Evolutionary conservation across 2,113 vertebrate genomes (phyloP), one percentile per base, ranked within the genome.

Genomic region (Paralichthys olivaceus): DNA sequence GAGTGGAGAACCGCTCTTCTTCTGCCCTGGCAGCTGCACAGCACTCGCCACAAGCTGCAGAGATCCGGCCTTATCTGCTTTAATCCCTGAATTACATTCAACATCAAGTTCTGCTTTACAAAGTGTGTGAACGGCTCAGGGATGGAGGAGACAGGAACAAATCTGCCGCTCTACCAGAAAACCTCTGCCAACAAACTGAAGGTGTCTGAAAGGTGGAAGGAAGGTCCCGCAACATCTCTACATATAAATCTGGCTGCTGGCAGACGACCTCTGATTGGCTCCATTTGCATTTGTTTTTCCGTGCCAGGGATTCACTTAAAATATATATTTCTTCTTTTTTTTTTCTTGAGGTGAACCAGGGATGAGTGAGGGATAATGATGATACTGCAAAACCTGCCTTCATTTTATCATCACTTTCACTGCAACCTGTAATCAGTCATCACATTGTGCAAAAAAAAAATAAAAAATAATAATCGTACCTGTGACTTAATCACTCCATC

Each of bases 51-150:
- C 57, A 64, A 87, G 85, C 72, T 19, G 26, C 9, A 66, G 70
- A 84, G 89, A 87, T 88, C 76, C 56, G 25, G 65, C 63, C 67
- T n/a, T 83, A 72, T 91, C 69, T 80, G 25, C 61, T 83, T 67
- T 88, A 92, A 92, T 91, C 73, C 51, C 84, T 70, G 58, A 73
- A 77, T 91, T 84, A 70, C 63, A 79, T 45, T 86, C 72, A 72
- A 67, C 45, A 70, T 69, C 69, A 77, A 86, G 60, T 77, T 90
- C 75, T 71, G 71, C 76, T 54, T 32, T 70, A 56, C 85, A 77
- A 67, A 77, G 66, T 65, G 74, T 61, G 72, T 63, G 63, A 77
- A 64, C 51, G 71, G 25, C 47, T 64, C 57, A 56, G 64, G 13
- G 47, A 75, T 26, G 23, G 68, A 66, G 51, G 25, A 56, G 57